Evolutionary conservation across 92 coral and sea anemone genomes (phyloP), one percentile per base, ranked within the genome.

Genomic region (Epizoanthus illoricatus): DNA sequence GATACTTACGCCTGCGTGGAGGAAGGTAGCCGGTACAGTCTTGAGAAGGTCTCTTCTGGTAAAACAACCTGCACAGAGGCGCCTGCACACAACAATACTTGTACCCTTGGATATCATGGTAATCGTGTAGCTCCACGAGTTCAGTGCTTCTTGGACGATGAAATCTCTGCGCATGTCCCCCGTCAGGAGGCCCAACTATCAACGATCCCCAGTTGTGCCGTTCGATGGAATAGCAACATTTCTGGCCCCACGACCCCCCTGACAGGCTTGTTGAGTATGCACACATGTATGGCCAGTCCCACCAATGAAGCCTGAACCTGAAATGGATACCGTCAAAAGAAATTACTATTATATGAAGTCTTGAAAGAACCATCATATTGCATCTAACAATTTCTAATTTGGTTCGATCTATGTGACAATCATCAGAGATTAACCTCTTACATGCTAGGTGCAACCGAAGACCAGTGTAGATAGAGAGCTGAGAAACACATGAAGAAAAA

Each of bases 211-310:
- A 86, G 72, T 55, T 66, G 3, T 56, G 59, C 69, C 11, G 18
- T 23, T 23, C 15, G 56, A 6, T 71, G 69, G 85, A 74, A 72
- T 89, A 89, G 60, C 92, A 90, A 24, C 93, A 90, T n/a, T 73
- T 52, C 47, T 90, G 91, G 10, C 18, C 33, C 52, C 67, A 54
- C 20, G 33, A 10, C 6, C 57, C 59, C 15, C 66, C 11, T 39
- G 5, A 36, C 61, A 47, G 12, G 12, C 24, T 66, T 11, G 49
- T 12, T 3, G 86, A 72, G 81, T 83, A 83, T 13, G 65, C 63
- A 49, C 86, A 83, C 56, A 52, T 52, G 12, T 52, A 52, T 52
- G 56, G 56, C 56, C 56, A 52, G 16, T 52, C 56, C 56, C 56
- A 52, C 56, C 56, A 52, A 13, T 52, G 56, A 52, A 52, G 56